A percentile compares a stretch with the other conserved stretches of the same genome.
These are phyloP conservation scores for Cynaeus angustus DNA, from an alignment of 2,888 invertebrate species.

Conservation along the genomic window DNA sequence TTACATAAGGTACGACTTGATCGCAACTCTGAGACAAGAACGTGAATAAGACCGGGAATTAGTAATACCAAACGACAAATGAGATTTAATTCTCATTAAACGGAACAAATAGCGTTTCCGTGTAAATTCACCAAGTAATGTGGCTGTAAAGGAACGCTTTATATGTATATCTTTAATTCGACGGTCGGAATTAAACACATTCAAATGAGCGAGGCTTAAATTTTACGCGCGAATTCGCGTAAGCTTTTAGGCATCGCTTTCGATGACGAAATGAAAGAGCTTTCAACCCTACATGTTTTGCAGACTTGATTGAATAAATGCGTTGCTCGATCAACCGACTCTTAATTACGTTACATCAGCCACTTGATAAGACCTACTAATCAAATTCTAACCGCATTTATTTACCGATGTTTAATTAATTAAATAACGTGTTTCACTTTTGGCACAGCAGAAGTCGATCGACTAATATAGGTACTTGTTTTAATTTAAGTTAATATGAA, in stretches of 20 bases:
- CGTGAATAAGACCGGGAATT: slow-evolving; percentile 39
- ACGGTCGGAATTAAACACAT: slow-evolving; percentile 55
- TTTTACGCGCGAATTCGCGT: slow-evolving; percentile 55
- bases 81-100: slow-evolving; percentile 59
- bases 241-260: slow-evolving; percentile 32
- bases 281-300: slow-evolving; percentile 31
- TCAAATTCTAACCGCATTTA: slow-evolving; percentile 37
- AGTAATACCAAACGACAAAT: slow-evolving; percentile 51
- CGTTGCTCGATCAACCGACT: slow-evolving; percentile 41
- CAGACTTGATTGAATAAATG: slow-evolving; percentile 43
- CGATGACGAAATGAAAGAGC: slow-evolving; percentile 32
- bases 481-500: background rate
- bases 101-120: slow-evolving; percentile 58
- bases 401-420: slow-evolving; percentile 37
- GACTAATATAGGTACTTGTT: slow-evolving; percentile 16
- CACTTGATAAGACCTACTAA: slow-evolving; percentile 41
- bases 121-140: slow-evolving; percentile 57
- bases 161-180: slow-evolving; percentile 58
- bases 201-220: slow-evolving; percentile 54
- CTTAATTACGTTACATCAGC: slow-evolving; percentile 41
- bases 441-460: slow-evolving; percentile 4
- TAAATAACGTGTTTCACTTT: slow-evolving; percentile 19
- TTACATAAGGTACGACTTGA: slow-evolving; percentile 23
- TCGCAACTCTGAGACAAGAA: slow-evolving; percentile 28
- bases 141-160: slow-evolving; percentile 54